phyloP scores from a whole-genome alignment of 1,140 invertebrate genomes.

The Penaeus vannamei region DNA sequence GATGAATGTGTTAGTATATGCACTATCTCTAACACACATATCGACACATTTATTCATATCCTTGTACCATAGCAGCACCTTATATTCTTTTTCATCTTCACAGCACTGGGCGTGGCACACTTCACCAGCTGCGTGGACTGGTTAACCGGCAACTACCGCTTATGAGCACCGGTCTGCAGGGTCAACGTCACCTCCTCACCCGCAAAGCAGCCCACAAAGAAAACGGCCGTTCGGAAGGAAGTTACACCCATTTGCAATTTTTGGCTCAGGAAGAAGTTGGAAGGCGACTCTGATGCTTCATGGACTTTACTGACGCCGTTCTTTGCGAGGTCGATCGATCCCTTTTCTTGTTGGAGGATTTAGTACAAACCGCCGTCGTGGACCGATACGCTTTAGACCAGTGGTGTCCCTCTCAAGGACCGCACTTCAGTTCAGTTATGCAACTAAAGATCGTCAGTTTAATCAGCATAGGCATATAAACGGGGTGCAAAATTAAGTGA shows the following conservation, averaged over 20 bases:
- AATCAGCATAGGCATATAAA: too few species aligned
- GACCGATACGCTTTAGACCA: too few species aligned
- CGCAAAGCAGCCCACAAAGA: not conserved
- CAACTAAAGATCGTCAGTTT: too few species aligned
- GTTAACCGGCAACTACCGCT: conserved; percentile 28
- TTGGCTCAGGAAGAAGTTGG: too few species aligned
- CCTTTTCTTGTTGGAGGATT: too few species aligned
- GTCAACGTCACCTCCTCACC: not conserved
- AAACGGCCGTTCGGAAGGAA: not conserved
- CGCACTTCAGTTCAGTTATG: too few species aligned
- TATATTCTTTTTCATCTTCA: not conserved
- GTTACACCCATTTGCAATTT: too few species aligned
- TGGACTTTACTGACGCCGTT: too few species aligned
- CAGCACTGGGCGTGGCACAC: conserved; percentile 46
- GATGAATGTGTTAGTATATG: not conserved
- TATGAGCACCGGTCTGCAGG: not conserved
- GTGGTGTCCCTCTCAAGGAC: too few species aligned
- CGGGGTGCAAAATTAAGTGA: not conserved
- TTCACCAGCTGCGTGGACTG: conserved; percentile 50
- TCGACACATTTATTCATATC: not conserved
- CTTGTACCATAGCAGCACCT: not conserved
- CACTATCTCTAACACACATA: not conserved
- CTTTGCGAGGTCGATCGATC: too few species aligned
- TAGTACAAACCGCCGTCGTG: too few species aligned
- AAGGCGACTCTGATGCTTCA: too few species aligned